Conservation (phyloP, 30 jellyfish, hydroid and myxozoan genomes). For the Aurelia aurita complex sp. Pacific region DNA sequence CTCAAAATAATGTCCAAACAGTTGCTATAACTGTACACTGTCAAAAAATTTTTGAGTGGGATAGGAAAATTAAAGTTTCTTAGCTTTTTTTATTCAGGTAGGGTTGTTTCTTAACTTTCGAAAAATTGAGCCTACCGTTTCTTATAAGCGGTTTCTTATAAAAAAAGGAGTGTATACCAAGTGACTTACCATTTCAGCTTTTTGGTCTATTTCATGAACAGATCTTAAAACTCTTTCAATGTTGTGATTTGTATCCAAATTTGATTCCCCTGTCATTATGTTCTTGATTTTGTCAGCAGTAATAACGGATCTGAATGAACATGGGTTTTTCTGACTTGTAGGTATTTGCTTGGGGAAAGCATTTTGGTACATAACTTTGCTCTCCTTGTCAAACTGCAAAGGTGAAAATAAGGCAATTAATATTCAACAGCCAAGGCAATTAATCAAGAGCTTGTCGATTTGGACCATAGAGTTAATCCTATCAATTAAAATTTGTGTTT, state of each 20-base stretch:
- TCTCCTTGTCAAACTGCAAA: slow-evolving; percentile 42
- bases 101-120: no score
- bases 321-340: slow-evolving; percentile 4
- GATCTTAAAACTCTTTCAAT: slow-evolving; percentile 40
- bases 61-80: no score
- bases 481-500: no score
- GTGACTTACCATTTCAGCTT: slow-evolving; percentile 27
- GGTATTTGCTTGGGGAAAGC: slow-evolving; percentile 57
- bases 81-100: no score
- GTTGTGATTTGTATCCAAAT: slow-evolving; percentile 52
- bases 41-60: no score
- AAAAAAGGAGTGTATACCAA: no score
- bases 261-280: slow-evolving; percentile 64
- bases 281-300: slow-evolving; percentile 54
- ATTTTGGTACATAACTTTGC: slow-evolving; percentile 38
- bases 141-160: no score
- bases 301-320: slow-evolving; percentile 45
- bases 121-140: no score
- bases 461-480: no score
- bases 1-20: no score
- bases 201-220: slow-evolving; percentile 41
- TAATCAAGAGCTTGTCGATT: no score
- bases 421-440: neutral
- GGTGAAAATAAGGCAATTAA: neutral
- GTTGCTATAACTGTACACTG: no score